phyloP scores from a whole-genome alignment of 2,888 invertebrate genomes.

The Orgyia antiqua region DNA sequence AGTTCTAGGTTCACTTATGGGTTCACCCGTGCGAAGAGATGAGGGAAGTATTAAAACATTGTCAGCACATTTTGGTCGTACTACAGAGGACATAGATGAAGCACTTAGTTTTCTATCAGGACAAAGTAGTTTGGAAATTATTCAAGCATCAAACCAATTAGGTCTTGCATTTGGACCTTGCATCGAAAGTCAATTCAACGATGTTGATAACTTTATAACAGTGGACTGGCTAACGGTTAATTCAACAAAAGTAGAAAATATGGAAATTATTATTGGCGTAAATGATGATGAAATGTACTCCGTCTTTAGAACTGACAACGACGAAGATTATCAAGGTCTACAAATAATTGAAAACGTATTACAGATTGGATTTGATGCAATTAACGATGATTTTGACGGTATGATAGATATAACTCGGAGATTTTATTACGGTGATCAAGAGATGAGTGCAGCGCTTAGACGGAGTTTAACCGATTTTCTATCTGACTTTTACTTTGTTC shows the following conservation, averaged over 20 bases:
- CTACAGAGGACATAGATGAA: slow-evolving; percentile 19
- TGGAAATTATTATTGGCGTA: slow-evolving; percentile 40
- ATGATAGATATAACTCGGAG: slow-evolving; percentile 16
- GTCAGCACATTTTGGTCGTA: not conserved
- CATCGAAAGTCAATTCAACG: slow-evolving; percentile 36
- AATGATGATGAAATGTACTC: slow-evolving; percentile 12
- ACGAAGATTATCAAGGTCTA: not conserved
- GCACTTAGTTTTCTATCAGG: slow-evolving; percentile 31
- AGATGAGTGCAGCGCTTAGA: slow-evolving; percentile 10
- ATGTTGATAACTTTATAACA: slow-evolving; percentile 34
- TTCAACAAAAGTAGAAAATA: slow-evolving; percentile 29
- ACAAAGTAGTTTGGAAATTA: slow-evolving; percentile 23
- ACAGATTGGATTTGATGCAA: slow-evolving; percentile 8
- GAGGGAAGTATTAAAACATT: not conserved
- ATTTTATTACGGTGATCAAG: slow-evolving; percentile 31
- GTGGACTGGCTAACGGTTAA: slow-evolving; percentile 32
- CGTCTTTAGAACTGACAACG: slow-evolving; percentile 9
- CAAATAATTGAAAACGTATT: not conserved
- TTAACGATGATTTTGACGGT: slow-evolving; percentile 16
- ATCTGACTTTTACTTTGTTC: slow-evolving; percentile 30
- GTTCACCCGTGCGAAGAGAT: not conserved
- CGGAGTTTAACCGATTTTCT: slow-evolving; percentile 23
- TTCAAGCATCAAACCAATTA: slow-evolving; percentile 2
- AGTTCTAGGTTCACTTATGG: too few species aligned
- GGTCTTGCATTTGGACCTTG: slow-evolving; percentile 33